Evolutionary conservation across 2,113 vertebrate genomes (phyloP).

Genomic region (Ornithorhynchus anatinus): DNA sequence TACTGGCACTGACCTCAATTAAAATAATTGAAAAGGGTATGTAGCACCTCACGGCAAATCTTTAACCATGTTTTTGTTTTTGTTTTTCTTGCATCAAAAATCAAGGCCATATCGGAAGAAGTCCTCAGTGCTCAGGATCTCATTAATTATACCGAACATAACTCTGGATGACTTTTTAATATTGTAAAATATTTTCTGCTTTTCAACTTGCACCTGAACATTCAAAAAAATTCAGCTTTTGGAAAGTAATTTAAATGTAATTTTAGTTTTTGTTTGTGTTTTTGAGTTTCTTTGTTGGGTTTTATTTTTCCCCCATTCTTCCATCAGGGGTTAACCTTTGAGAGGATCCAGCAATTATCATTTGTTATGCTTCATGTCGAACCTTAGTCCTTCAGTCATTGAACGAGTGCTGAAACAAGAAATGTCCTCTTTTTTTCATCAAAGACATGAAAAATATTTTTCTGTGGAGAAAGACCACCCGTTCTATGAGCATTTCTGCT

Average conservation of each 20-base stretch:
- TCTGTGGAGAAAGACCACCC: conserved; percentile 68
- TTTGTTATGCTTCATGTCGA: conserved; percentile 39
- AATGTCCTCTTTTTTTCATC: conserved; percentile 69
- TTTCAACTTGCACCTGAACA: conserved; percentile 77
- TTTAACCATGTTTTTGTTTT: conserved; percentile 45
- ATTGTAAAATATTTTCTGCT: conserved; percentile 78
- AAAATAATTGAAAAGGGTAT: conserved; percentile 46
- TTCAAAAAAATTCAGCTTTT: conserved; percentile 79
- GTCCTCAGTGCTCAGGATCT: conserved; percentile 72
- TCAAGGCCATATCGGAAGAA: conserved; percentile 58
- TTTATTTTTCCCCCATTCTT: conserved; percentile 29
- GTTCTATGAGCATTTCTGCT: conserved; percentile 81
- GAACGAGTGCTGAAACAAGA: conserved; percentile 70
- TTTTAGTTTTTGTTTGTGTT: too few relatives aligned
- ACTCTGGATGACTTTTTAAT: conserved; percentile 74
- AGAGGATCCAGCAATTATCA: conserved; percentile 69
- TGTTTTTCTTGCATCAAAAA: conserved; percentile 43
- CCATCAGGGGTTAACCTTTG: conserved; percentile 49
- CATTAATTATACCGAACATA: conserved; percentile 29
- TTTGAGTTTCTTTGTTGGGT: too few relatives aligned
- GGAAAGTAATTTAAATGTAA: conserved; percentile 66
- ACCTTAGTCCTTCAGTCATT: conserved; percentile 48
- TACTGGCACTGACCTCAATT: conserved; percentile 65
- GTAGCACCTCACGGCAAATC: conserved; percentile 41
- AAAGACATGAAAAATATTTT: conserved; percentile 68